Base-by-base conservation (phyloP, 2,888 invertebrate species). In the Tenthredo distinguenda region DNA sequence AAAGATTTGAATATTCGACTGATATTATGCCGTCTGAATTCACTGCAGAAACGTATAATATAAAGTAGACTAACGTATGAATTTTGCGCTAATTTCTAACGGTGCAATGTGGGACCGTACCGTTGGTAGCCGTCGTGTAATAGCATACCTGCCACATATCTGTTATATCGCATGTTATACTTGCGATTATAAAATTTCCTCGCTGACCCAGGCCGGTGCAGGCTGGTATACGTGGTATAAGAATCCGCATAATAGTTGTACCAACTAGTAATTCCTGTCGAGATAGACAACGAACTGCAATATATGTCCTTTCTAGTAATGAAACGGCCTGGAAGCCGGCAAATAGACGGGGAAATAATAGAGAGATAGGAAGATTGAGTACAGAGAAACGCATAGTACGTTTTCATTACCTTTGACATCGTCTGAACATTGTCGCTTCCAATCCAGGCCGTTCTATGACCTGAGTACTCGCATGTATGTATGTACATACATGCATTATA, bases 11-110 rank as follows among this genome's bases (percentile, higher is more conserved):
- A 55, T n/a, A n/a, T n/a, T 55, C 55, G 2, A 21, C 1, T 62
- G 12, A 26, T 62, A 4, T 26, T 0, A n/a, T 5, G 15, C 21
- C 21, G 62, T 62, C 10, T 21, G 62, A 62, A 62, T 62, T 26
- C 10, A 1, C 26, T 62, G 12, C 12, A 26, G 18, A 37, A 3
- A 37, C 2, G 37, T 37, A 71, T 34, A 3, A 47, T 71, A 37
- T 37, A 71, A 71, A 71, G 34, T 71, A 71, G 18, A 71, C n/a
- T 71, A 15, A 9, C 2, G 71, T 37, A 7, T 71, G 15, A 4
- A 37, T 37, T 71, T 37, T 71, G 71, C 37, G 34, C 71, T 71
- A 71, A 71, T 71, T 71, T 71, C 71, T 34, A 71, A 71, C 71
- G 71, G 37, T 37, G 15, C 18, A 71, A 71, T 37, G 71, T 18